Evolutionary conservation across 2,797 vertebrate species (phyloP).

Genomic region (Chaetophractus vellerosus): DNA sequence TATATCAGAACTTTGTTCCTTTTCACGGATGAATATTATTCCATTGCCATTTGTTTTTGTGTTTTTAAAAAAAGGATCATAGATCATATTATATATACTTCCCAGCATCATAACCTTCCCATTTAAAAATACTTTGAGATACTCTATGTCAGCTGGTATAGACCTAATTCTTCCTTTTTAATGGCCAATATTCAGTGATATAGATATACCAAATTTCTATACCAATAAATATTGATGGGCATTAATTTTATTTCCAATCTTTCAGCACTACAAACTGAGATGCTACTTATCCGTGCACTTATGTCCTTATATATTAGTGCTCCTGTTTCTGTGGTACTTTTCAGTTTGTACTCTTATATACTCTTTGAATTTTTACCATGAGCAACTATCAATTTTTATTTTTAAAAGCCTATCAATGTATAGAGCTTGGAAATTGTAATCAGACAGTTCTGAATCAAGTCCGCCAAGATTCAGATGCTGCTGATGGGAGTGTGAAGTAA

Average conservation of each 20-base stretch:
- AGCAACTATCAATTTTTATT: slow-evolving; percentile 19
- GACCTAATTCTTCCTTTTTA: neutral
- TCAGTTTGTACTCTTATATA: neutral
- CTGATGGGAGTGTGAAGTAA: too few relatives aligned
- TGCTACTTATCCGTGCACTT: neutral
- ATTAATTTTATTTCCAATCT: neutral
- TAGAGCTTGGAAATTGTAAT: neutral
- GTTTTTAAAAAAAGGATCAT: neutral
- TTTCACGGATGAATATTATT: too few relatives aligned
- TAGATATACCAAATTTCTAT: neutral
- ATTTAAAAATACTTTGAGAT: slow-evolving; percentile 2
- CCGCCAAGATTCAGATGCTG: neutral
- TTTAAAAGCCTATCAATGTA: neutral
- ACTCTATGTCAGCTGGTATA: neutral
- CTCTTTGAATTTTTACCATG: too few relatives aligned
- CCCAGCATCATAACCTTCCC: neutral
- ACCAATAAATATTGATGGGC: neutral
- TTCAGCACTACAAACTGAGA: neutral
- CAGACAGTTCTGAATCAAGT: neutral
- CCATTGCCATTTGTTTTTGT: too few relatives aligned
- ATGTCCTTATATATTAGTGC: neutral
- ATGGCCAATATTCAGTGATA: neutral
- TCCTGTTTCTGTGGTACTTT: neutral
- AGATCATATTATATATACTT: neutral
- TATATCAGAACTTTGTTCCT: too few relatives aligned